Percentiles rank a stretch among this genome's conserved stretches.
phyloP scores from a whole-genome alignment of 1,140 invertebrate species.

The Platyura marginata region DNA sequence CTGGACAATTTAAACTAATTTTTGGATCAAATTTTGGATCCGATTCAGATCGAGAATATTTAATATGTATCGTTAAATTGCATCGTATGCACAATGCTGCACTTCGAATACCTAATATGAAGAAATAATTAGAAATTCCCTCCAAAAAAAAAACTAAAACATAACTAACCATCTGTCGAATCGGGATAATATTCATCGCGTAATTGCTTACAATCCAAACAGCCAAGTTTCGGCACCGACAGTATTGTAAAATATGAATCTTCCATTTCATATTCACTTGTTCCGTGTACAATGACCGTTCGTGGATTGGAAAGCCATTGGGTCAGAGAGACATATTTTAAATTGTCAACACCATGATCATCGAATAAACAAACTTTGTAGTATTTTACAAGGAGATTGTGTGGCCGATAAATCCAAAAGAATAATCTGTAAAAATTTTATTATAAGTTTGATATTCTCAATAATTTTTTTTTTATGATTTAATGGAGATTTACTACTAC shows the following conservation, averaged over 20 bases:
- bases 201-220: conserved; percentile 21
- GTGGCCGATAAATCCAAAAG: conserved; percentile 22
- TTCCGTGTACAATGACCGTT: conserved; percentile 33
- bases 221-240: conserved; percentile 24
- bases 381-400: conserved; percentile 15
- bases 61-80: conserved; percentile 23
- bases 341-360: conserved; percentile 34
- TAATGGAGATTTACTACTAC: too few relatives aligned
- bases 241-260: conserved; percentile 23
- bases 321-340: conserved; percentile 34
- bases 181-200: conserved; percentile 12
- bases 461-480: too few relatives aligned
- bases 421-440: too few relatives aligned
- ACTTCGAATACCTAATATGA: conserved; percentile 16
- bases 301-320: conserved; percentile 36
- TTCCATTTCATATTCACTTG: conserved; percentile 19
- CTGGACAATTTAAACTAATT: conserved; percentile 20
- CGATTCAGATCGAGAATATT: conserved; percentile 20
- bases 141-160: neutral
- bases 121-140: neutral
- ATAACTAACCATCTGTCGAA: conserved; percentile 2
- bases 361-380: conserved; percentile 31
- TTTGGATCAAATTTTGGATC: conserved; percentile 19
- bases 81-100: conserved; percentile 20
- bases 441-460: too few relatives aligned